Evolutionary conservation across 2,113 vertebrate species (phyloP).

Genomic region (Rissa tridactyla): DNA sequence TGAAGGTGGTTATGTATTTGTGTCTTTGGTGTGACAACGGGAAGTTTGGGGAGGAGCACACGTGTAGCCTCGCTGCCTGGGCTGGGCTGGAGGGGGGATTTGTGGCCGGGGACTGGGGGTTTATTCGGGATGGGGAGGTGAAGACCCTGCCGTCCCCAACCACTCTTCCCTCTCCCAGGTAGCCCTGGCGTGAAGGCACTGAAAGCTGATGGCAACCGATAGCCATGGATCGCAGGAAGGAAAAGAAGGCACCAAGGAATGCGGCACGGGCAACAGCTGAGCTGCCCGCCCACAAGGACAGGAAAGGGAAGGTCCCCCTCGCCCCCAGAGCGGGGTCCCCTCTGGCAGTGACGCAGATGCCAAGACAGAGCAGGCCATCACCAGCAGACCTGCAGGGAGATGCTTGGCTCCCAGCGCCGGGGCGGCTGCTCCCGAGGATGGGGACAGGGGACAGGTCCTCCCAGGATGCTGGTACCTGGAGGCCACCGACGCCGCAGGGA

Average conservation of each 20-base stretch:
- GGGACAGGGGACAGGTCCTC: neutral
- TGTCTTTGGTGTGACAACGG: neutral
- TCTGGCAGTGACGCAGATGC: accelerated
- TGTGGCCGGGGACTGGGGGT: neutral
- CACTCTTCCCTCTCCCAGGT: neutral
- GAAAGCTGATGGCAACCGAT: neutral
- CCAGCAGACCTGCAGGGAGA: neutral
- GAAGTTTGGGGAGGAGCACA: neutral
- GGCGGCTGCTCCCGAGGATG: accelerated
- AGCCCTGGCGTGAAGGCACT: neutral
- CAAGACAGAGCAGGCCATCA: accelerated
- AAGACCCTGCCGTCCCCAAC: neutral
- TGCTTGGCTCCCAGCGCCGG: accelerated
- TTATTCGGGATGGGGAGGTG: accelerated
- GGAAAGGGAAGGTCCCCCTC: neutral
- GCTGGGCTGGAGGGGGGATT: neutral
- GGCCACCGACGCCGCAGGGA: constrained; percentile 65
- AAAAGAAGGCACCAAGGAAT: neutral
- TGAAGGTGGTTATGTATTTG: too few relatives aligned
- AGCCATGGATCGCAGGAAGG: accelerated
- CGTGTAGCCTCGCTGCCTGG: accelerated
- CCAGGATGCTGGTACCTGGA: constrained; percentile 71
- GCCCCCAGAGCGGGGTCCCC: neutral
- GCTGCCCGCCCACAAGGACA: accelerated
- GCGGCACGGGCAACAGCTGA: neutral